These are phyloP conservation scores for Upupa epops DNA, from an alignment of 2,113 vertebrate species.

Conservation along the genomic window DNA sequence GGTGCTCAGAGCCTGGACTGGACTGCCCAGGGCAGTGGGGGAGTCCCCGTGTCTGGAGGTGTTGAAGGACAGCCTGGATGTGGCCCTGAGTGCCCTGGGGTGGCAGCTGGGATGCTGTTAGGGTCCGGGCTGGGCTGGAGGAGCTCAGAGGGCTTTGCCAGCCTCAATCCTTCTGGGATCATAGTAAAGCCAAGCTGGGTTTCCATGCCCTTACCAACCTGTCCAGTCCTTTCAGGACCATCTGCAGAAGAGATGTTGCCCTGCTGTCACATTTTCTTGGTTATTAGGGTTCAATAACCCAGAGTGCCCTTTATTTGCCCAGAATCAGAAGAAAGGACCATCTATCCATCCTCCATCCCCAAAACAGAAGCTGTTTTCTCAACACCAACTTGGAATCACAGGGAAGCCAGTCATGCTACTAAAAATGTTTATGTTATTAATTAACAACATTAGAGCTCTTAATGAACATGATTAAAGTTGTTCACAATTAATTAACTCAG, in stretches of 20 bases:
- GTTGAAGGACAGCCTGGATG: too few species aligned
- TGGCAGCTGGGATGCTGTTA: too few species aligned
- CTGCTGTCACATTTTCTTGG: neutral
- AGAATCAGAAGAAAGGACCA: neutral
- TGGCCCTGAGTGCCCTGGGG: too few species aligned
- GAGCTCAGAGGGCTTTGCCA: too few species aligned
- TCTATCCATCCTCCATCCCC: neutral
- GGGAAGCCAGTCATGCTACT: neutral
- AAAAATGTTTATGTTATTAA: conserved; percentile 44
- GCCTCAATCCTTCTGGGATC: too few species aligned
- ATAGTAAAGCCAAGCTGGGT: neutral
- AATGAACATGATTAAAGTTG: conserved; percentile 32
- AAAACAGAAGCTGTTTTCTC: neutral
- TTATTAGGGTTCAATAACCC: neutral
- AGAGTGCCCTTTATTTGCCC: neutral
- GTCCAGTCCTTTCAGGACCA: neutral
- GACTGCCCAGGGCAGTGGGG: too few species aligned
- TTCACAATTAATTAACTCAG: conserved; percentile 35
- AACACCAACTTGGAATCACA: neutral
- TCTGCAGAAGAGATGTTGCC: neutral
- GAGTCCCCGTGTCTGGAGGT: too few species aligned
- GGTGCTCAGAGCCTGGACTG: too few species aligned
- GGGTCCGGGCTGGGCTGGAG: too few species aligned
- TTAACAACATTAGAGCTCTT: conserved; percentile 21
- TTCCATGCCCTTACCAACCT: neutral